Percentiles rank a stretch among this genome's conserved stretches.
phyloP scores from a whole-genome alignment of 2,888 invertebrate species.

The Ephialtes manifestator region DNA sequence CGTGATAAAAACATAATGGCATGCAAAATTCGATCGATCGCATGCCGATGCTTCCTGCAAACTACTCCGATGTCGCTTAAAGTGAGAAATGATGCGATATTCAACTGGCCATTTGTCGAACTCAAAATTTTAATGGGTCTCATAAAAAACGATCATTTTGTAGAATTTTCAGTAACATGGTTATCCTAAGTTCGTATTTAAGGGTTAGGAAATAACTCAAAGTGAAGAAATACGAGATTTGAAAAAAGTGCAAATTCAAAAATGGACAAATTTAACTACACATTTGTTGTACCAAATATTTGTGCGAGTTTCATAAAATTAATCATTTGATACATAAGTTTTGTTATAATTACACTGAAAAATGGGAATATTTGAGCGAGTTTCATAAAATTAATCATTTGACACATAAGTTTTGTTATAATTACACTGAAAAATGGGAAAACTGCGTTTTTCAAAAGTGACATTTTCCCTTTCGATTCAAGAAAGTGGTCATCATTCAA shows the following conservation, averaged over 20 bases:
- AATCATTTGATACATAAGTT: too few relatives aligned
- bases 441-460: too few relatives aligned
- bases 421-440: too few relatives aligned
- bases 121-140: neutral
- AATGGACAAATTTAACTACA: too few relatives aligned
- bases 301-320: too few relatives aligned
- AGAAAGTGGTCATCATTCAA: too few relatives aligned
- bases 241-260: neutral
- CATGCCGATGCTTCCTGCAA: conserved; percentile 35
- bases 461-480: too few relatives aligned
- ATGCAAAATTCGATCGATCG: conserved; percentile 59
- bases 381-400: too few relatives aligned
- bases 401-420: too few relatives aligned
- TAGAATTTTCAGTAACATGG: neutral
- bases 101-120: neutral
- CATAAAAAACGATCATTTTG: neutral
- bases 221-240: neutral
- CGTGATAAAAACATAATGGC: conserved; percentile 53
- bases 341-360: too few relatives aligned
- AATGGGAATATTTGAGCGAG: too few relatives aligned
- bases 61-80: neutral
- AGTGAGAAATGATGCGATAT: conserved; percentile 24
- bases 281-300: too few relatives aligned
- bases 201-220: neutral
- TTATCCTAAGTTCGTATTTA: neutral